Evolutionary conservation across 92 coral and sea anemone genomes (phyloP).

Genomic region (Umimayanthus kanabou): DNA sequence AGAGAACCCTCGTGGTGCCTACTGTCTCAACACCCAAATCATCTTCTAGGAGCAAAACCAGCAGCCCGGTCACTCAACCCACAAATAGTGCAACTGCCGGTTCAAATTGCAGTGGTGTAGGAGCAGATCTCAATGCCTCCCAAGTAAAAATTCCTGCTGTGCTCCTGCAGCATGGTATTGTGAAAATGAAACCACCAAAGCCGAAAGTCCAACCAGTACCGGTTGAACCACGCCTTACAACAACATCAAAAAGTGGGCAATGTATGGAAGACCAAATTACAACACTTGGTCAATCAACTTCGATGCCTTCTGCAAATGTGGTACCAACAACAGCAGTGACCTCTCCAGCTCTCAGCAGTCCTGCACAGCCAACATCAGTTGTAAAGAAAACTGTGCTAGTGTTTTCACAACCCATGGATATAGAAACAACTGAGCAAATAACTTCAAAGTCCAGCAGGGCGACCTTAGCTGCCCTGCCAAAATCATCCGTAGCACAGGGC

Average conservation of each 20-base stretch:
- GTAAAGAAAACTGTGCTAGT: constrained; percentile 37
- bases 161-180: constrained; percentile 43
- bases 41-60: neutral
- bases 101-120: neutral
- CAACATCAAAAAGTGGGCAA: neutral
- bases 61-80: neutral
- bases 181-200: constrained; percentile 16
- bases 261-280: neutral
- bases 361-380: constrained; percentile 3
- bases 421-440: neutral
- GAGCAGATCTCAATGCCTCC: constrained; percentile 15
- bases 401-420: constrained; percentile 22
- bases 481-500: neutral
- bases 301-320: constrained; percentile 4
- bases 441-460: neutral
- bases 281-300: neutral
- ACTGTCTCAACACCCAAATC: constrained; percentile 9
- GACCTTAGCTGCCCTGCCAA: neutral
- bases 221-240: neutral
- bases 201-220: neutral
- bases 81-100: neutral
- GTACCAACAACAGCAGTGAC: neutral
- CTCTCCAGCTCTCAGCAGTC: neutral
- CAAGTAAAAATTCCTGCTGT: constrained; percentile 30
- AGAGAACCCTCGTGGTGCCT: constrained; percentile 39